These are phyloP conservation scores for Indicator indicator DNA, from an alignment of 2,113 vertebrate species.

Conservation along the genomic window DNA sequence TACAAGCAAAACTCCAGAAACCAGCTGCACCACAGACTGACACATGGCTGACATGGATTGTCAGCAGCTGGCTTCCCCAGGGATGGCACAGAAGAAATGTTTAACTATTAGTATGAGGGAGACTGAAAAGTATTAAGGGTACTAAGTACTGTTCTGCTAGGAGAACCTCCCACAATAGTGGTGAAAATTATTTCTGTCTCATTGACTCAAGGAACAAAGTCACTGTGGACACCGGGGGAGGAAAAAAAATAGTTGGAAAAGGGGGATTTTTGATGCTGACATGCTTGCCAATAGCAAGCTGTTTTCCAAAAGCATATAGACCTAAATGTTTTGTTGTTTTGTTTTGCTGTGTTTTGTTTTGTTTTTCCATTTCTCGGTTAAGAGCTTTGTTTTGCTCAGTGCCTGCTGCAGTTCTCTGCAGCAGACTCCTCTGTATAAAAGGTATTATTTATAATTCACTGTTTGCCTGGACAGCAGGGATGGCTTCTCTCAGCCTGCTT, in stretches of 20 bases:
- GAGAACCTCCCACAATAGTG: neutral
- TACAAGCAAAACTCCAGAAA: neutral
- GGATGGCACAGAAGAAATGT: neutral
- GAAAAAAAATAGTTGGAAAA: neutral
- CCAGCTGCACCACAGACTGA: neutral
- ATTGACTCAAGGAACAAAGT: neutral
- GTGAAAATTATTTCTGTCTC: neutral
- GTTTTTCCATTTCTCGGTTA: neutral
- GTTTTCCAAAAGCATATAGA: neutral
- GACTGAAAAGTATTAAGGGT: neutral
- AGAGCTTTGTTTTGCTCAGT: slow-evolving; percentile 1
- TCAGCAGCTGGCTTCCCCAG: neutral
- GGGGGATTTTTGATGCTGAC: neutral
- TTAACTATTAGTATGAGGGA: neutral
- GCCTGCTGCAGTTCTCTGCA: neutral
- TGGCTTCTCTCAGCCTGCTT: neutral
- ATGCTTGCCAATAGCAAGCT: neutral
- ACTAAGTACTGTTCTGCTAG: neutral
- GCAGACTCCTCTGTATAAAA: neutral
- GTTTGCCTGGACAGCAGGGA: neutral
- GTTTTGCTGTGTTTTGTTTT: no score
- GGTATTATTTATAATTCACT: neutral
- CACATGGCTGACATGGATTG: neutral
- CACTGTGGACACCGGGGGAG: neutral
- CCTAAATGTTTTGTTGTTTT: neutral